Evolutionary conservation across 2,797 vertebrate species (phyloP), one percentile per base, ranked within the genome.

Genomic region (Pempheris klunzingeri): DNA sequence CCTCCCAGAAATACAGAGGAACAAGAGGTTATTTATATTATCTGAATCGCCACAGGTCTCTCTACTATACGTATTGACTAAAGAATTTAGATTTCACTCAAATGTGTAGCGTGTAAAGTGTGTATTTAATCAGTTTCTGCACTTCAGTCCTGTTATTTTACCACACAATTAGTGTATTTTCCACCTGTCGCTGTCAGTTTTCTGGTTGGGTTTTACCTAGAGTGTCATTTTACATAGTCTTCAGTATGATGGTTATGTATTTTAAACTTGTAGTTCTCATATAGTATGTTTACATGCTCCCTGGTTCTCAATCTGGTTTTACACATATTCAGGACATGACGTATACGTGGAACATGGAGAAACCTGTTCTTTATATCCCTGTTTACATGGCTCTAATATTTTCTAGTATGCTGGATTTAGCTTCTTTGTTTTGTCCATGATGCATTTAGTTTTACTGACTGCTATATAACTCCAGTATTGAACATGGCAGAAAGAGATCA

Each of bases 1-100:
- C 82, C 90, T 90, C 84, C 86, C 77, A 87, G 85, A 90, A 91
- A 80, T 41, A 61, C 66, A 81, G 41, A 49, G 76, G 82, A 88
- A 85, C 70, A 76, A 62, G 30, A 52, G 63, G 30, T 63, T 91
- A 78, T 83, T 86, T 74, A 68, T 78, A 74, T 43, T 18, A 43
- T 10, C 17, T 22, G 52, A 36, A 18, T 5, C 28, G 18, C 24
- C 43, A 53, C 17, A 54, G 2, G 14, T 39, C 30, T 70, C 24
- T 71, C 11, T 24, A 9, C 59, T 44, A 30, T 44, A 34, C 32
- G n/a, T 30, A 11, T 8, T 71, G 4, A 44, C 10, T 26, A 5
- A 43, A 65, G 14, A 32, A 43, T 67, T 7, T 22, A 20, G 10
- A 24, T 71, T 57, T 3, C 1, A 34, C 38, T 68, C 3, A 30